phyloP scores from a whole-genome alignment of 1,140 invertebrate genomes.

The Cydia splendana region DNA sequence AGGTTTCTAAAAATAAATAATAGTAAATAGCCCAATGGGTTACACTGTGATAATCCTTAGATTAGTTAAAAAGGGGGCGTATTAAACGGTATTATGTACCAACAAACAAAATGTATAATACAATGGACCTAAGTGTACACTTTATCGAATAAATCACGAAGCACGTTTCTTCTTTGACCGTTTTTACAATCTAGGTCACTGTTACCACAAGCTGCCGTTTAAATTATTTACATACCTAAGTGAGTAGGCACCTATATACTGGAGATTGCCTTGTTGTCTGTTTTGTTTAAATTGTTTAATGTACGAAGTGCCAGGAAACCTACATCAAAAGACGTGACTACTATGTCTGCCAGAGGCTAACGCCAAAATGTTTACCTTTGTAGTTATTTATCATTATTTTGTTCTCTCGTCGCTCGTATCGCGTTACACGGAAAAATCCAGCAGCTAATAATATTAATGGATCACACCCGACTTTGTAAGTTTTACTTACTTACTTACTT shows the following conservation, averaged over 20 bases:
- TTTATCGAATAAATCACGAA: background rate
- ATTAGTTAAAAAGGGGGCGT: no score
- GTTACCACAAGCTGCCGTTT: background rate
- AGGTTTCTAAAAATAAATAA: no score
- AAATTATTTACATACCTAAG: background rate
- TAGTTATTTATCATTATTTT: no score
- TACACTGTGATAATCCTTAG: no score
- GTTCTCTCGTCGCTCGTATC: no score
- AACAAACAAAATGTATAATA: background rate
- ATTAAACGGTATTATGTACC: background rate
- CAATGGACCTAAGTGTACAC: background rate
- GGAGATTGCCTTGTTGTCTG: background rate
- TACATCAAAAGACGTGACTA: background rate
- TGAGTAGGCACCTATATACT: background rate
- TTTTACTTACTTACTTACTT: no score
- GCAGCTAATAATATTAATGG: no score
- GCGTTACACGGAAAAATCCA: no score
- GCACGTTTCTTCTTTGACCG: background rate
- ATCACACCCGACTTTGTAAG: no score
- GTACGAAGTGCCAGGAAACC: background rate
- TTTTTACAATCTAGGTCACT: slow-evolving; percentile 17
- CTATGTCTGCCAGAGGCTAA: no score
- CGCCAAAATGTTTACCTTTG: no score
- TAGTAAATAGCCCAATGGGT: no score
- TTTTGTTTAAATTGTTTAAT: background rate